These are phyloP conservation scores for Mustelus asterias DNA, from an alignment of 2,113 vertebrate genomes.

Conservation along the genomic window DNA sequence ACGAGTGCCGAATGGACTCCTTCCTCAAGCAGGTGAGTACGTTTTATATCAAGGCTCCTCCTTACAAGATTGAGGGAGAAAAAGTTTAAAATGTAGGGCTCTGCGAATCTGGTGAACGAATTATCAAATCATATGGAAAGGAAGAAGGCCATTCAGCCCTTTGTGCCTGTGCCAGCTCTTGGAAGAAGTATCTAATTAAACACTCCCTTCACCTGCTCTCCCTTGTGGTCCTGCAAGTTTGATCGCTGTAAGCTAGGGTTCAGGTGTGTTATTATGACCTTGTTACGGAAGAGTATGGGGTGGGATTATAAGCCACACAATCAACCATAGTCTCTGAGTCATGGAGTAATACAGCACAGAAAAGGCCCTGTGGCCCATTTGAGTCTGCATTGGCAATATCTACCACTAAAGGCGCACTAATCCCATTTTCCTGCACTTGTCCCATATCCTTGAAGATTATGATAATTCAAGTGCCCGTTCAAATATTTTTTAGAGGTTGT, in stretches of 20 bases:
- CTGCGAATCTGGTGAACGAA: background rate
- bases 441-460: too few species aligned
- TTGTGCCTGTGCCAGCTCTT: background rate
- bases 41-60: too few species aligned
- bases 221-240: background rate
- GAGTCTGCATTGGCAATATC: too few species aligned
- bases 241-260: background rate
- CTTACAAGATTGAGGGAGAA: background rate
- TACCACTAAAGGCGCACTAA: too few species aligned
- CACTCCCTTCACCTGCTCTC: background rate
- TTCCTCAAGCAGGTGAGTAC: background rate
- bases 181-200: background rate
- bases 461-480: too few species aligned
- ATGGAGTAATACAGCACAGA: too few species aligned
- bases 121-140: too few species aligned
- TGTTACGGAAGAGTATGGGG: background rate
- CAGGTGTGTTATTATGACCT: background rate
- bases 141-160: background rate
- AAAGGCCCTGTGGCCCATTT: too few species aligned
- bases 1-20: too few species aligned
- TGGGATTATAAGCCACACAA: background rate
- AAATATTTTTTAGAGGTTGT: too few species aligned
- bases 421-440: too few species aligned
- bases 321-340: background rate
- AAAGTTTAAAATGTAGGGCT: background rate